Base-by-base conservation (phyloP, 2,888 invertebrate genomes). In the Polydrusus tereticollis region DNA sequence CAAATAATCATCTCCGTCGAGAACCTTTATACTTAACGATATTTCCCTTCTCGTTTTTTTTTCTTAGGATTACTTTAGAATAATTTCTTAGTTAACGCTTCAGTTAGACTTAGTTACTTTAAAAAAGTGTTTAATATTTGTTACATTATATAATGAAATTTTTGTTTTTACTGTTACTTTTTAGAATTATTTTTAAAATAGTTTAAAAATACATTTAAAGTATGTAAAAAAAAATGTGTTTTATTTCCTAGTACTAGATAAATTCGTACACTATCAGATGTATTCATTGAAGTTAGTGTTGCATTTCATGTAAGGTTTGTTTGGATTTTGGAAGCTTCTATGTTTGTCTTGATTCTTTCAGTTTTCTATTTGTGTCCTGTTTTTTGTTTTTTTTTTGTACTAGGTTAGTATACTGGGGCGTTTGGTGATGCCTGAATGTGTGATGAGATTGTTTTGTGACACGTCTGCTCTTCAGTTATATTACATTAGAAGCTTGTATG, bases 141-240 rank as follows among this genome's bases (percentile, higher is more conserved):
- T 63, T 63, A 47, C 21, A 47, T 50, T 67, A 59, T 59, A 10
- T 59, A 21, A 18, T 55, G 3, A 55, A 43, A 57, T 63, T 62
- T 55, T 69, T 47, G 57, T 69, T 62, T 62, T 69, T 43, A 21
- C 58, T 69, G 69, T 69, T 69, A 69, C 43, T 50, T 57, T 67
- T 16, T 59, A 59, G 50, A 66, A 45, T 66, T 55, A 60, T 69
- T 55, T 69, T 63, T 62, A 33, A 52, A 55, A 57, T 63, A 69
- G 63, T 63, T 69, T 69, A 50, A 50, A 58, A 66, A 66, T 66
- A 60, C 62, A 63, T 69, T 43, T 63, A 63, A 58, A 55, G 4
- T 41, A 58, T 38, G 20, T 38, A 58, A 58, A 57, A 12, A 10
- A 10, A 52, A 33, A 6, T 21, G 38, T 38, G 0, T 38, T 21